These are phyloP conservation scores for Musca vetustissima DNA, from an alignment of 1,140 invertebrate species.

Conservation along the genomic window DNA sequence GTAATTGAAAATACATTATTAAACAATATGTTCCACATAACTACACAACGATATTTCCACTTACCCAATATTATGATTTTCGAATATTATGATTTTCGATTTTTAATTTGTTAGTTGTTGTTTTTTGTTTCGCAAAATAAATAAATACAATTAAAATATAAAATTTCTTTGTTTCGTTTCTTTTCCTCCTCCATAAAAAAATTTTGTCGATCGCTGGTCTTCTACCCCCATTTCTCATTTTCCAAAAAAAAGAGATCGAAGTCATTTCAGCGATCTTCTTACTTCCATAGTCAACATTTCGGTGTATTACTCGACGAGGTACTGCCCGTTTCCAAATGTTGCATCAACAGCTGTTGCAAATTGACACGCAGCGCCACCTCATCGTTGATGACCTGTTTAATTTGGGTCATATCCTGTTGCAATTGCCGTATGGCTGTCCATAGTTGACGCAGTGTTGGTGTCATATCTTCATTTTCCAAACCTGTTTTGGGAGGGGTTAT, in stretches of 20 bases:
- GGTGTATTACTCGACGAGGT: constrained; percentile 43
- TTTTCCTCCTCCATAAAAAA: too few relatives aligned
- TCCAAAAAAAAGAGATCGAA: background rate
- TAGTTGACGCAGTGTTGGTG: constrained; percentile 50
- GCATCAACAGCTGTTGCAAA: constrained; percentile 53
- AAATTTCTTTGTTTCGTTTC: too few relatives aligned
- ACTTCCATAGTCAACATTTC: constrained; percentile 54
- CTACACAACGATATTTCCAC: too few relatives aligned
- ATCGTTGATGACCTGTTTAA: constrained; percentile 53
- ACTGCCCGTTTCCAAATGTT: constrained; percentile 51
- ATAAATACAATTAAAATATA: too few relatives aligned
- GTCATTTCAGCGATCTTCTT: background rate
- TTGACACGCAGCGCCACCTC: constrained; percentile 51
- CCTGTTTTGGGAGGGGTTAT: constrained; percentile 30
- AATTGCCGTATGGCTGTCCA: constrained; percentile 53
- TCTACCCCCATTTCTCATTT: too few relatives aligned
- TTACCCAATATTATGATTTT: too few relatives aligned
- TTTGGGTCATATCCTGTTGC: constrained; percentile 54
- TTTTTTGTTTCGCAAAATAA: too few relatives aligned
- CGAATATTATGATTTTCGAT: too few relatives aligned
- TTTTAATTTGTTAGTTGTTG: too few relatives aligned
- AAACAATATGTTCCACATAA: too few relatives aligned
- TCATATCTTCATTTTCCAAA: constrained; percentile 55
- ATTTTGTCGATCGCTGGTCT: too few relatives aligned
- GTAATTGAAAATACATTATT: too few relatives aligned